These are phyloP conservation scores for Atrina japonica DNA, from an alignment of 2,888 invertebrate species.

Conservation along the genomic window DNA sequence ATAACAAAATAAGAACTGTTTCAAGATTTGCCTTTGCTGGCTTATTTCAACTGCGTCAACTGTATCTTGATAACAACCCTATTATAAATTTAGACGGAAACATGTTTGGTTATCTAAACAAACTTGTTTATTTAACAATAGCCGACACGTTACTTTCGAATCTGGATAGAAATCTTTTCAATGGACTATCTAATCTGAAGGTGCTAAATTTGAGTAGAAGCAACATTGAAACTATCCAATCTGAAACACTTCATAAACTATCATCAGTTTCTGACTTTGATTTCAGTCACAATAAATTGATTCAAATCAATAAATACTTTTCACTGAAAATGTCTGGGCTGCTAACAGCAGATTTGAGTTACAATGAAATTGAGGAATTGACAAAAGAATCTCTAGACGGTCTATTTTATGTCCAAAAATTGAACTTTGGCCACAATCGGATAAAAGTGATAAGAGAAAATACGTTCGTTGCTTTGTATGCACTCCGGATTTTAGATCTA, in stretches of 20 bases:
- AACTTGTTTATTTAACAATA: no score
- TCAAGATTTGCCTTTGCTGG: slow-evolving; percentile 26
- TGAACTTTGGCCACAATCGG: not conserved
- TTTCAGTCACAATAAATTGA: no score
- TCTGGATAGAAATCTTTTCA: not conserved
- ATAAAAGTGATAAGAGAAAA: slow-evolving; percentile 1
- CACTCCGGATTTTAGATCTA: slow-evolving; percentile 13
- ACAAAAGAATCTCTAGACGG: slow-evolving; percentile 29
- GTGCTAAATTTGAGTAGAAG: not conserved
- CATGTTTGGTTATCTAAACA: no score
- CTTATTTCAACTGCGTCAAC: slow-evolving; percentile 18
- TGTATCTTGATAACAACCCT: slow-evolving; percentile 35
- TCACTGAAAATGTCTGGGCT: not conserved
- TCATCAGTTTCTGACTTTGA: no score
- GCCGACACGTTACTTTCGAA: no score
- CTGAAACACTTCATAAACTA: not conserved
- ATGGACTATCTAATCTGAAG: not conserved
- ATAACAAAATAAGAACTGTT: slow-evolving; percentile 21
- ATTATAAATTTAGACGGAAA: slow-evolving; percentile 1
- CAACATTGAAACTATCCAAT: not conserved
- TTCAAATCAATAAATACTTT: no score
- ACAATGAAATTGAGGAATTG: slow-evolving; percentile 2
- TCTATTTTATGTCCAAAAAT: not conserved
- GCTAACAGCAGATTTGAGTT: not conserved
- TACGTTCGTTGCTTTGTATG: slow-evolving; percentile 24